Base-by-base conservation (phyloP, 1,140 invertebrate species). In the Ceratina australensis region DNA sequence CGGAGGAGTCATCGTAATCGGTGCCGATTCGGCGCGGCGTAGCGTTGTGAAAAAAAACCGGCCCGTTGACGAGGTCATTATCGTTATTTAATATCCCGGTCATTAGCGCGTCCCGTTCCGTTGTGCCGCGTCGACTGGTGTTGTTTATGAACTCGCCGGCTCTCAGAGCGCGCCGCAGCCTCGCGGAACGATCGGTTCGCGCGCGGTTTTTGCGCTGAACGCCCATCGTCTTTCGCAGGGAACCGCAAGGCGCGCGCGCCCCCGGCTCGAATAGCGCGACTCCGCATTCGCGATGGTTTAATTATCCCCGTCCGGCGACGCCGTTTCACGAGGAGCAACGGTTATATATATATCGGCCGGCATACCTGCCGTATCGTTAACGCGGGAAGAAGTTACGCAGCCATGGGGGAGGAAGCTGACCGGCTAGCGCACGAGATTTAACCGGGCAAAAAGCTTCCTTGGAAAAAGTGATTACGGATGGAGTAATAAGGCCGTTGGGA, bases 81-180 rank as follows among this genome's bases (percentile, higher is more conserved):
- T 91, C 87, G 90, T 92, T 92, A 91, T 91, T 92, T 92, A 92
- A 92, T 92, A 92, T 92, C 90, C 89, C 90, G 72, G 90, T 92
- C 90, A 91, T 92, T 92, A 92, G 89, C 88, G 90, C 88, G 86
- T 86, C 89, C 89, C 79, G 86, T 86, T 89, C 89, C 79, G 68
- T 50, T 68, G 63, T 89, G 88, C 87, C 87, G 87, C 87, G 87
- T 86, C 79, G 82, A 84, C 28, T 33, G 89, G 88, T 87, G 89
- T 92, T 90, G 87, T 92, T 92, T 91, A 92, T 91, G 88, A 89
- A 87, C 87, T 84, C 72, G 72, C 72, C 69, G 28, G 50, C 72
- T 81, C 76, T 83, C 50, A 64, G 72, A 79, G 75, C 81, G 81
- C 81, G 85, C 69, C 83, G 87, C 85, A 76, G 71, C 61, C 63